A percentile compares a stretch with the other conserved stretches of the same genome.
Conservation (phyloP, 53 echinoderm and acorn worm species). For the Arbacia lixula region DNA sequence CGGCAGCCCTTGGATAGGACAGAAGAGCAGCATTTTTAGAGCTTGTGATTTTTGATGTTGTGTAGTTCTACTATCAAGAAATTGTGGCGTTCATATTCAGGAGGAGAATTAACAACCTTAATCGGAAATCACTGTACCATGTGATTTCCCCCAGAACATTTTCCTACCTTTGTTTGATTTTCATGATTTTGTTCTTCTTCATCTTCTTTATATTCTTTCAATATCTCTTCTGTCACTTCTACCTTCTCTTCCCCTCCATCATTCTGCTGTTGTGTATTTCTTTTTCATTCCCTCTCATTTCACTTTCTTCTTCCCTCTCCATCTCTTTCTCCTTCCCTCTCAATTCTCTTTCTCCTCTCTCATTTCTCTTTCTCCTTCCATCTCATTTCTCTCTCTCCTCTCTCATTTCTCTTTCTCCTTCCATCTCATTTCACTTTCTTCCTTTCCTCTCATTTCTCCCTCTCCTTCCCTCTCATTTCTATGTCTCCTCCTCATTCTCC, state of each 20-base stretch:
- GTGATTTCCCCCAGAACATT: too few species aligned
- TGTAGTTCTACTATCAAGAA: too few species aligned
- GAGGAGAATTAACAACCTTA: too few species aligned
- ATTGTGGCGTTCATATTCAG: too few species aligned
- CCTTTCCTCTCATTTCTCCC: neutral
- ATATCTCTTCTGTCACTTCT: neutral
- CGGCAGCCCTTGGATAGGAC: too few species aligned
- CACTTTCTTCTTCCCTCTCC: neutral
- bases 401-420: neutral
- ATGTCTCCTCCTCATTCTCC: neutral
- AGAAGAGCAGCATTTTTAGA: too few species aligned
- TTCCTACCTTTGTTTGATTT: too few species aligned
- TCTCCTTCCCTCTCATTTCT: neutral
- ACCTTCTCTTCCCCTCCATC: neutral
- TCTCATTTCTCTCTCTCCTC: neutral
- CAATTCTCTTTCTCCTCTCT: neutral
- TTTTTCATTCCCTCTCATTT: neutral
- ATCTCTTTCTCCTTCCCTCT: neutral
- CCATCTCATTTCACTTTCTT: neutral
- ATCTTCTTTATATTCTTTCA: too few species aligned
- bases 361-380: neutral
- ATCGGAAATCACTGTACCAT: too few species aligned
- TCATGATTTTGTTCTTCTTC: too few species aligned
- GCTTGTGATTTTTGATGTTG: too few species aligned
- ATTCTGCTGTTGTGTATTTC: neutral